phyloP scores from a whole-genome alignment of 2,797 vertebrate genomes.

The Rhincodon typus region DNA sequence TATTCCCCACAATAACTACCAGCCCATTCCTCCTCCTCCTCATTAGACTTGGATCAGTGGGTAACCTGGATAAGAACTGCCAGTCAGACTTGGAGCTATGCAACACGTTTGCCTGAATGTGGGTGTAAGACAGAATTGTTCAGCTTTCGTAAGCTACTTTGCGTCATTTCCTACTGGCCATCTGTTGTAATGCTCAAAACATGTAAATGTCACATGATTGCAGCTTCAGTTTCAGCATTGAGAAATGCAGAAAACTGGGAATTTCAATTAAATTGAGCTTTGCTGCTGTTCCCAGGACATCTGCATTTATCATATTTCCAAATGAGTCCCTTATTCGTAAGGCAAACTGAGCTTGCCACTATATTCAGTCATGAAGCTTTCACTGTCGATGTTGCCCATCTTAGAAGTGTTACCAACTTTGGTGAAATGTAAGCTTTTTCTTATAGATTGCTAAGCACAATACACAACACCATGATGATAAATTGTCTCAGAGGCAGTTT shows the following conservation, averaged over 20 bases:
- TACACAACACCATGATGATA: neutral
- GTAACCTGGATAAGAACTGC: neutral
- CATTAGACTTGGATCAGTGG: neutral
- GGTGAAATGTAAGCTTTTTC: too few relatives aligned
- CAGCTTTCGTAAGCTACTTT: neutral
- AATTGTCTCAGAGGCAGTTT: neutral
- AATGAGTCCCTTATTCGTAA: neutral
- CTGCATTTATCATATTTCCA: neutral
- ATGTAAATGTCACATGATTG: neutral
- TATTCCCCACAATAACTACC: neutral
- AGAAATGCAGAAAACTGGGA: too few relatives aligned
- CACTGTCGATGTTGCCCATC: neutral
- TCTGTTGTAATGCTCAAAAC: neutral
- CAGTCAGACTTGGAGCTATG: neutral
- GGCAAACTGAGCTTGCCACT: neutral
- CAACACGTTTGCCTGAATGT: neutral
- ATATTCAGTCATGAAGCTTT: neutral
- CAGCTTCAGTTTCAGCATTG: too few relatives aligned
- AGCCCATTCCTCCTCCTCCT: neutral
- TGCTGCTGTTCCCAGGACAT: neutral
- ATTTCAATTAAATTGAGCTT: neutral
- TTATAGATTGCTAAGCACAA: too few relatives aligned
- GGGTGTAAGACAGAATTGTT: neutral
- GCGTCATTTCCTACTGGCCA: neutral
- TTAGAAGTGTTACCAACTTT: neutral